phyloP scores from a whole-genome alignment of 2,888 invertebrate species.

The Pachymerium ferrugineum region DNA sequence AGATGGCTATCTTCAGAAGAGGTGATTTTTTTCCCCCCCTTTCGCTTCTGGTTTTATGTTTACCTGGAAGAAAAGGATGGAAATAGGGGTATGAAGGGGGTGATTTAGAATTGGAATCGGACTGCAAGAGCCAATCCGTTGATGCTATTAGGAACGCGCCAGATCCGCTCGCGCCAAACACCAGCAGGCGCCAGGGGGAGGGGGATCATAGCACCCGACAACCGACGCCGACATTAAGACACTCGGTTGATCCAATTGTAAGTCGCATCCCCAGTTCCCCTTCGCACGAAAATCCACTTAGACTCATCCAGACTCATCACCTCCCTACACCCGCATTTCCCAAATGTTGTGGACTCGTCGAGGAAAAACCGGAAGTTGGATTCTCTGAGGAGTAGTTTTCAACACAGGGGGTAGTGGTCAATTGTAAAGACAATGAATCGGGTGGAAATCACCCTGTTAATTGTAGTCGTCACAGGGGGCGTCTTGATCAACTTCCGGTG shows the following conservation, averaged over 20 bases:
- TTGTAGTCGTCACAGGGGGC: slow-evolving; percentile 1
- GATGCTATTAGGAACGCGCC: slow-evolving; percentile 25
- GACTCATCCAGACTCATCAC: slow-evolving; percentile 27
- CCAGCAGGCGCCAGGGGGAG: slow-evolving; percentile 27
- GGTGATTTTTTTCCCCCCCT: background rate
- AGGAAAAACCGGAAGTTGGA: background rate
- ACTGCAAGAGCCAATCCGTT: background rate
- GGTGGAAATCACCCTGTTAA: background rate
- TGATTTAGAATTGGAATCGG: background rate
- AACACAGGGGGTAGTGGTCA: background rate
- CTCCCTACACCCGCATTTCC: background rate
- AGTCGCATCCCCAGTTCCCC: slow-evolving; percentile 11
- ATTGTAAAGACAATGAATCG: background rate
- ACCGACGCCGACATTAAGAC: slow-evolving; percentile 27
- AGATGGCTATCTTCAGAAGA: background rate
- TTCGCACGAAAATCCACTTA: slow-evolving; percentile 20
- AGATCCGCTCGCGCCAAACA: slow-evolving; percentile 24
- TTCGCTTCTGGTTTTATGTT: background rate
- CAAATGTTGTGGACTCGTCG: background rate
- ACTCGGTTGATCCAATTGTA: slow-evolving; percentile 27
- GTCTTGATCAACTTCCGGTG: background rate
- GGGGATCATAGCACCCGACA: slow-evolving; percentile 27
- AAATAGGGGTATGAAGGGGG: background rate
- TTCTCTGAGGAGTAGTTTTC: background rate
- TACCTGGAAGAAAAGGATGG: background rate